These are phyloP conservation scores for Drosophila elegans DNA, from an alignment of 1,140 invertebrate genomes.

Conservation along the genomic window DNA sequence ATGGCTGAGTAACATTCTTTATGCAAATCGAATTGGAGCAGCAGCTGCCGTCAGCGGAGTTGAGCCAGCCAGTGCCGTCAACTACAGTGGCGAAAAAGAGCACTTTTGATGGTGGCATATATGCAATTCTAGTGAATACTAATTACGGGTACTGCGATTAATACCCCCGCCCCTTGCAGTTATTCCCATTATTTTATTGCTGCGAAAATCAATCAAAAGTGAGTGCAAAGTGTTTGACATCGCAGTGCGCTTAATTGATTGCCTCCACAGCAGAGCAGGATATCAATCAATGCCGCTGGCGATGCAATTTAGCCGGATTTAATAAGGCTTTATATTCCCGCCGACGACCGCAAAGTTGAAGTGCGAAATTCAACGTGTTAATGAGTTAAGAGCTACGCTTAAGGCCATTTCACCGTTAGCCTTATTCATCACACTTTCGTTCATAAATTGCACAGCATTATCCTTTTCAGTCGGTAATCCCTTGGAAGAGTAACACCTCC, in stretches of 20 bases:
- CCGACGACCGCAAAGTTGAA: conserved; percentile 22
- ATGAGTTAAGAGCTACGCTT: conserved; percentile 28
- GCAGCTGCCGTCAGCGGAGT: conserved; percentile 6
- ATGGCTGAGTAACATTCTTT: conserved; percentile 25
- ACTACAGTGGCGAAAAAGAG: neutral
- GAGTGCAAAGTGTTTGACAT: conserved; percentile 62
- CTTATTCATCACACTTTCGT: conserved; percentile 9
- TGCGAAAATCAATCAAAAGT: conserved; percentile 70
- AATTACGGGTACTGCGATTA: conserved; percentile 41
- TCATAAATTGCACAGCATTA: conserved; percentile 11
- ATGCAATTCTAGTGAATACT: conserved; percentile 37
- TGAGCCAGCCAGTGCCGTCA: neutral
- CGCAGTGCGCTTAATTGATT: conserved; percentile 64
- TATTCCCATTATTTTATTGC: neutral
- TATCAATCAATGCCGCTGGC: conserved; percentile 36
- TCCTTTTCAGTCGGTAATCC: conserved; percentile 19
- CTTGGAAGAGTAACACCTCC: conserved; percentile 36
- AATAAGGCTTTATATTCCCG: conserved; percentile 11
- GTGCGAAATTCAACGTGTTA: conserved; percentile 28
- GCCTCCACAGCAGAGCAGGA: conserved; percentile 29
- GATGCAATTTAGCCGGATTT: conserved; percentile 9
- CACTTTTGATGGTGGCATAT: neutral
- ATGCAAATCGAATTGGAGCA: conserved; percentile 47
- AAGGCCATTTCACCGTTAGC: conserved; percentile 1
- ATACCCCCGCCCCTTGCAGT: neutral